Base-by-base conservation (phyloP, 2,888 invertebrate genomes). In the Caenorhabditis doughertyi region DNA sequence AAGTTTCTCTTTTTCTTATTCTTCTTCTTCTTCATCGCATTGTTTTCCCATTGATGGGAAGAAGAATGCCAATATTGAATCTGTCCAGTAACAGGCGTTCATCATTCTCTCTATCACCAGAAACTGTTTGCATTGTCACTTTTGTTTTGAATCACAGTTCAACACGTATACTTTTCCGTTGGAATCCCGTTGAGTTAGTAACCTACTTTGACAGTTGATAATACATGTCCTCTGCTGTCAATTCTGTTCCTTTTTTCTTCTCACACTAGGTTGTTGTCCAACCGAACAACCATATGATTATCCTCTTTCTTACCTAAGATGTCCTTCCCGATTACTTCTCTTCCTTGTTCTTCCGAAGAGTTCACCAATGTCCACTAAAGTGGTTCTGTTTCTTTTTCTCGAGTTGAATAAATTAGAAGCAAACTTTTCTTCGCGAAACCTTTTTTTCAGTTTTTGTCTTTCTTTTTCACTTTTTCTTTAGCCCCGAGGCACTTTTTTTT, bases 251-350 rank as follows among this genome's bases (percentile, higher is more conserved):
- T 44, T 55, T 13, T 55, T 29, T 49, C 7, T n/a, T 32, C 23
- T 64, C 23, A 55, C 73, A 73, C 73, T 47, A 32, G 42, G 55
- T 73, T 64, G 73, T 65, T 73, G 64, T 47, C 55, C 64, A 64
- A 65, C 44, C 55, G 73, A 73, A 73, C 73, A 76, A 76, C 76
- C 76, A 67, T 76, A 58, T 67, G 76, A 67, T 76, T 67, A 76
- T n/a, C 27, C 35, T 29, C 2, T 23, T 21, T 58, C 25, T 51
- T 32, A 18, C 27, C 47, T 60, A 21, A 71, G 71, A 72, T 72
- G 70, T 51, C 72, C 79, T 67, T 72, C 49, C 51, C 56, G 56
- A 67, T 79, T 53, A 53, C 68, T 64, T 21, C n/a, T n/a, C n/a
- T 25, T 56, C 39, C 62, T 27, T 58, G 27, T 49, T 51, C 60